Percentiles rank a stretch among this genome's conserved stretches.
Conservation (phyloP, 2,888 invertebrate genomes). For the Tenthredo mesomela region DNA sequence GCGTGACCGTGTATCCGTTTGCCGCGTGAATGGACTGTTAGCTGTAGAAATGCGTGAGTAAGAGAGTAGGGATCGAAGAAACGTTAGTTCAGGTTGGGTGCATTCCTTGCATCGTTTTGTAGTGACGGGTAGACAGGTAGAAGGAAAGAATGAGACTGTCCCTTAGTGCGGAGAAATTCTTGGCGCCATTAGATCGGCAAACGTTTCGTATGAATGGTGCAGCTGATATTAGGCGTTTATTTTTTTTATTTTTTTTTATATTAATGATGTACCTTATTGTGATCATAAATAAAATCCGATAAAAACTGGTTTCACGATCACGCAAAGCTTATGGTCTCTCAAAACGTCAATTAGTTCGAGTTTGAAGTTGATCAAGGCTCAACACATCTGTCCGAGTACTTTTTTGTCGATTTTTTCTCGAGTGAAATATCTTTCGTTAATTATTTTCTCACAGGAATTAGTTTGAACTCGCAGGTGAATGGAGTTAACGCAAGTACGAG, state of each 20-base stretch:
- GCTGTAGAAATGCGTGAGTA: slow-evolving; percentile 21
- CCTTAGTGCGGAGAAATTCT: slow-evolving; percentile 35
- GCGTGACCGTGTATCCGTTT: slow-evolving; percentile 11
- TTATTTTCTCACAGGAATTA: not conserved
- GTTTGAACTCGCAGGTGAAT: not conserved
- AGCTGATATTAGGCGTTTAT: not conserved
- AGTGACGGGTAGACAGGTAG: slow-evolving; percentile 57
- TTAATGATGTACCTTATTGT: not conserved
- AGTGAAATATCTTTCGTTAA: not conserved
- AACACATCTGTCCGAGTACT: not conserved
- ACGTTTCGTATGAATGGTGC: not conserved
- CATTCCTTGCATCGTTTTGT: slow-evolving; percentile 59
- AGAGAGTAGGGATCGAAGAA: slow-evolving; percentile 31
- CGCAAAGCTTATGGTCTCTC: not conserved
- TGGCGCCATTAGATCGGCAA: slow-evolving; percentile 32
- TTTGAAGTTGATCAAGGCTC: not conserved
- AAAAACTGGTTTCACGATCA: not conserved
- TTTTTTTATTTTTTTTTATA: not conserved
- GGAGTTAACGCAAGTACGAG: not conserved
- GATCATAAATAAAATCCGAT: not conserved
- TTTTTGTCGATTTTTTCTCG: not conserved
- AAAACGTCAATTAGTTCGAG: not conserved
- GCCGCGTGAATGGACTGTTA: slow-evolving; percentile 41
- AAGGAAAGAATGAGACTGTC: slow-evolving; percentile 27
- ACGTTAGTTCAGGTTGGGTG: slow-evolving; percentile 47